These are phyloP conservation scores for Cryptocephalus moraei DNA, from an alignment of 2,888 invertebrate species.

Conservation along the genomic window DNA sequence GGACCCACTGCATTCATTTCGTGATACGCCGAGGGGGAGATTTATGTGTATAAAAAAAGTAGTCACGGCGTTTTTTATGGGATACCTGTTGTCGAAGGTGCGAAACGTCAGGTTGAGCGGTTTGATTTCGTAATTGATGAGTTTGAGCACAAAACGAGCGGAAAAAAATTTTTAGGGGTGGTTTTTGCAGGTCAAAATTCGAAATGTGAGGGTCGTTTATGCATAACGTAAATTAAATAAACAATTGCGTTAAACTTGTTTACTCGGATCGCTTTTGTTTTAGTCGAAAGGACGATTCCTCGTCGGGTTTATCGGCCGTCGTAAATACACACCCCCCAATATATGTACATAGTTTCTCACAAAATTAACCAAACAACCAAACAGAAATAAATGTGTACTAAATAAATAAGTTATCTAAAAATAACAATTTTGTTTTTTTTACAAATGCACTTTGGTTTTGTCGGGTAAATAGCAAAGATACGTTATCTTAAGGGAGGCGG, in stretches of 20 bases:
- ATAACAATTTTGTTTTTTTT: constrained; percentile 35
- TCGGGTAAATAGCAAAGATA: constrained; percentile 32
- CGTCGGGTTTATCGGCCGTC: too few relatives aligned
- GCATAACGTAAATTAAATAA: too few relatives aligned
- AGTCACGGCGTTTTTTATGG: constrained; percentile 21
- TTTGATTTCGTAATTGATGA: constrained; percentile 16
- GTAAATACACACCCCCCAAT: too few relatives aligned
- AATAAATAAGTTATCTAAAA: constrained; percentile 34
- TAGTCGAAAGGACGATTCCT: too few relatives aligned
- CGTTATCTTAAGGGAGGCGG: constrained; percentile 23
- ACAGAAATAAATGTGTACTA: constrained; percentile 28
- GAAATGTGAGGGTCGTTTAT: too few relatives aligned
- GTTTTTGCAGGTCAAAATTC: too few relatives aligned
- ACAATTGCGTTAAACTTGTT: too few relatives aligned
- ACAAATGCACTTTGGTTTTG: constrained; percentile 31
- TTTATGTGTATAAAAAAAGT: constrained; percentile 14
- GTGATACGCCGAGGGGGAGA: too few relatives aligned
- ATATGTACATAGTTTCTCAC: constrained; percentile 15
- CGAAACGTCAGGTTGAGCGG: constrained; percentile 22
- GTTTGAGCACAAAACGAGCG: neutral
- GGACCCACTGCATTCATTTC: too few relatives aligned
- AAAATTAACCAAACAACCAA: constrained; percentile 29
- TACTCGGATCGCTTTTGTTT: too few relatives aligned
- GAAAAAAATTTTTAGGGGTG: too few relatives aligned
- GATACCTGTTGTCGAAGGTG: constrained; percentile 23